Evolutionary conservation across 1,140 invertebrate genomes (phyloP).

Genomic region (Drosophila eugracilis): DNA sequence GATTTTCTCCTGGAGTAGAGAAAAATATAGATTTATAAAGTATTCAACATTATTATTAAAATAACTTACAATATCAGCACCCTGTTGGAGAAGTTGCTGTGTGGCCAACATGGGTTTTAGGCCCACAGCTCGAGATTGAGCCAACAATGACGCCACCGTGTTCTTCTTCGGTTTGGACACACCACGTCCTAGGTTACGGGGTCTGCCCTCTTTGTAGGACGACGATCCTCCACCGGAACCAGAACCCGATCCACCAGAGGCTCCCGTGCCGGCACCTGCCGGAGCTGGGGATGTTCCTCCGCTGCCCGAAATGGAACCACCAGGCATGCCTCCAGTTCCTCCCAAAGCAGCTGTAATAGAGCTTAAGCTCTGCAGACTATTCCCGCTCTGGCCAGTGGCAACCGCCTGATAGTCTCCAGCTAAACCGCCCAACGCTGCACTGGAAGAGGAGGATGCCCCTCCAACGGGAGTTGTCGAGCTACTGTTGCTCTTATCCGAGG

Average conservation of each 20-base stretch:
- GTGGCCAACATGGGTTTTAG: slow-evolving; percentile 87
- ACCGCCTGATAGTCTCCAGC: slow-evolving; percentile 56
- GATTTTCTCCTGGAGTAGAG: slow-evolving; percentile 85
- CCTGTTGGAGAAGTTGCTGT: slow-evolving; percentile 85
- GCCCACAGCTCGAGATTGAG: slow-evolving; percentile 92
- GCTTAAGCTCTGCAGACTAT: slow-evolving; percentile 82
- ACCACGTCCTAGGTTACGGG: slow-evolving; percentile 92
- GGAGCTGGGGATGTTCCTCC: slow-evolving; percentile 65
- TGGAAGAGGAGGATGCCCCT: slow-evolving; percentile 18
- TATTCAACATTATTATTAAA: no score
- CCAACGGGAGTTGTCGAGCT: slow-evolving; percentile 1
- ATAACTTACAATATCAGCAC: slow-evolving; percentile 84
- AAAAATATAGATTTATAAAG: neutral
- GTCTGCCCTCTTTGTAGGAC: slow-evolving; percentile 89
- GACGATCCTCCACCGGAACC: slow-evolving; percentile 60
- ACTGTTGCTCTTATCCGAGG: slow-evolving; percentile 85
- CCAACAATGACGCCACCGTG: slow-evolving; percentile 93
- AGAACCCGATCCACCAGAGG: slow-evolving; percentile 18
- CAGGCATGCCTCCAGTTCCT: slow-evolving; percentile 66
- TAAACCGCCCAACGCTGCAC: slow-evolving; percentile 43
- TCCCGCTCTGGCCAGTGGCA: slow-evolving; percentile 25
- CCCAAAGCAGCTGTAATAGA: slow-evolving; percentile 84
- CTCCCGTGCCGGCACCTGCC: slow-evolving; percentile 41
- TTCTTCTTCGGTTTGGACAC: slow-evolving; percentile 96
- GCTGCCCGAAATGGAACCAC: slow-evolving; percentile 70